phyloP scores from a whole-genome alignment of 2,888 invertebrate genomes.

The Calameuta pallipes region DNA sequence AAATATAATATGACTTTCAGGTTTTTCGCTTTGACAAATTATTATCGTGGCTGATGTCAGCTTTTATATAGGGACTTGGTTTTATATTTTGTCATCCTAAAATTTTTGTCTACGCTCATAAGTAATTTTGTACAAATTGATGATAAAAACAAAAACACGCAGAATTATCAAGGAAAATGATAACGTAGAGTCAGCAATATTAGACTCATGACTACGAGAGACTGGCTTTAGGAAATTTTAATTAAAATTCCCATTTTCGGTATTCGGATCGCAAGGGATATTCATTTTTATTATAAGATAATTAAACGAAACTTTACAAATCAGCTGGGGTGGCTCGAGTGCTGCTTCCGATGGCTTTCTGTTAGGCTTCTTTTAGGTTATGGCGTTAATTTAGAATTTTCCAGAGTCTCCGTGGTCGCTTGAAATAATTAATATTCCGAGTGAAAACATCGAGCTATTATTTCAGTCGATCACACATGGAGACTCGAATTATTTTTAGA shows the following conservation, averaged over 20 bases:
- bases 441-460: background rate
- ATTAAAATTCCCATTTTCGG: too few relatives aligned
- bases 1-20: too few relatives aligned
- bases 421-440: background rate
- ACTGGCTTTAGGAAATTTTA: too few relatives aligned
- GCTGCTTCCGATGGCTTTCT: too few relatives aligned
- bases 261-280: too few relatives aligned
- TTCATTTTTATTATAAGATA: too few relatives aligned
- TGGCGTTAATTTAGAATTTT: background rate
- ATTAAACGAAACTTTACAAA: too few relatives aligned
- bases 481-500: too few relatives aligned
- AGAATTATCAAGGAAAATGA: background rate
- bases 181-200: too few relatives aligned
- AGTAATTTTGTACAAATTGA: too few relatives aligned
- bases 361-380: background rate
- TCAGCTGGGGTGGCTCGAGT: background rate
- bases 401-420: background rate
- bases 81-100: background rate
- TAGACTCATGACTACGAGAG: too few relatives aligned
- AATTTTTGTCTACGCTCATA: background rate
- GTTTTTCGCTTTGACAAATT: too few relatives aligned
- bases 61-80: background rate
- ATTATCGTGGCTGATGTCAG: background rate
- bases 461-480: background rate
- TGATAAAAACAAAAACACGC: background rate